Evolutionary conservation across 2,797 vertebrate species (phyloP), one percentile per base, ranked within the genome.

Genomic region (Somateria mollissima): DNA sequence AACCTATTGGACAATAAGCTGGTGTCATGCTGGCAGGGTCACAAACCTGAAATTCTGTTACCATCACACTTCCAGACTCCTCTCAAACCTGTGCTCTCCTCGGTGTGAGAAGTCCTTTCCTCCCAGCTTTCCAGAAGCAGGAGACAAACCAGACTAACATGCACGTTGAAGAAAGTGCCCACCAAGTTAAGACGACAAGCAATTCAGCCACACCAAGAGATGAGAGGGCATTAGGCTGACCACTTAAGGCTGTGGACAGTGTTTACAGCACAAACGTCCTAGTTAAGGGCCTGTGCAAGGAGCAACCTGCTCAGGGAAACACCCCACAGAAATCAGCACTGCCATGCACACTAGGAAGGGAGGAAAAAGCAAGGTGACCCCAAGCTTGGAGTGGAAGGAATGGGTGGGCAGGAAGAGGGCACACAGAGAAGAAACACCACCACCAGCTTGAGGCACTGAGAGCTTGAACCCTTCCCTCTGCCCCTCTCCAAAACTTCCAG

Each of bases 1-100:
- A 58, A 94, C 62, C 76, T 70, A 49, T 34, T 1, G 5, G 69
- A 66, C 67, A 75, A 91, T 94, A 91, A 32, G 32, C 41, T 83
- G 69, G 81, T 69, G 95, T 60, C 88, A 71, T n/a, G 88, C 28
- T 84, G 85, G 51, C 87, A 94, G 81, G 69, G 76, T 89, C 65
- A 81, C 1, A 5, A 90, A 94, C 69, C 62, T 69, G 30, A 94
- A 71, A 67, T 89, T 62, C 62, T 91, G 84, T 94, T 95, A 83
- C 94, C 36, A 62, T 83, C 91, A 94, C 32, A 86, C 65, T 80
- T 77, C 10, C 32, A 70, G 56, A 72, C 76, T 66, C 69, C 84
- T 80, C 58, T 66, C 61, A 87, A 72, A 22, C 66, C 62, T 79
- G 61, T 73, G 37, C 60, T 83, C 58, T 93, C 73, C 92, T 56